Evolutionary conservation across 2,888 invertebrate species (phyloP).

Genomic region (Tetragnatha montana): DNA sequence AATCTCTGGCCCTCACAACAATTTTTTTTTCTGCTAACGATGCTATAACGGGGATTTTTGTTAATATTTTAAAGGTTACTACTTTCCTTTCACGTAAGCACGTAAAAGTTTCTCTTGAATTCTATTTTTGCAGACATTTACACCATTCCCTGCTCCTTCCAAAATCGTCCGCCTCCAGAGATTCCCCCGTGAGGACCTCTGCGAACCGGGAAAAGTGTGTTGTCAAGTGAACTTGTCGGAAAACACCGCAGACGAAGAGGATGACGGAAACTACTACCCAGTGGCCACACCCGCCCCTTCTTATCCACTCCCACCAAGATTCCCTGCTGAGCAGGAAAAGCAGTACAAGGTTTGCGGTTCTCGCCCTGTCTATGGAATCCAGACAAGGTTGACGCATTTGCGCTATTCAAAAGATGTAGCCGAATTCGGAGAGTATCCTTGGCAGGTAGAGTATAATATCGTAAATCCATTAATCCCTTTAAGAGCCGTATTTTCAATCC

Average conservation of each 20-base stretch:
- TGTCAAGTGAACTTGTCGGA: constrained; percentile 42
- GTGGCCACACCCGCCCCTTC: constrained; percentile 59
- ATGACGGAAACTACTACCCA: constrained; percentile 42
- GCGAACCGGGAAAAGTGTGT: constrained; percentile 49
- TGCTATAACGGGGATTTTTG: too few relatives aligned
- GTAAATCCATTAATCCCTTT: too few relatives aligned
- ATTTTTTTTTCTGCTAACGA: too few relatives aligned
- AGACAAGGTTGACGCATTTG: constrained; percentile 92
- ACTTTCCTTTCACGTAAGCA: not conserved
- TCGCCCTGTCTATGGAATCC: constrained; percentile 90
- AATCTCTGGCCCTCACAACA: too few relatives aligned
- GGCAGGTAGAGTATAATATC: constrained; percentile 74
- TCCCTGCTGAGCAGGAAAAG: not conserved
- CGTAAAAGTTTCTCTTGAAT: not conserved
- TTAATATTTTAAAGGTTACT: too few relatives aligned
- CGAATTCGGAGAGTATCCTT: constrained; percentile 84
- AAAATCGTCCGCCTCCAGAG: constrained; percentile 11
- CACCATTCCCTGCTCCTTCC: not conserved
- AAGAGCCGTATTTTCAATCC: too few relatives aligned
- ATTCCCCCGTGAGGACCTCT: not conserved
- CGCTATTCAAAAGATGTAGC: constrained; percentile 93
- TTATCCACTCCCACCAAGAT: constrained; percentile 14
- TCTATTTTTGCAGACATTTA: constrained; percentile 24
- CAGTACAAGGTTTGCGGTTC: constrained; percentile 81
- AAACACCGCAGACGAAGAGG: not conserved